These are phyloP conservation scores for Passer montanus DNA, from an alignment of 2,113 vertebrate genomes.

Conservation along the genomic window DNA sequence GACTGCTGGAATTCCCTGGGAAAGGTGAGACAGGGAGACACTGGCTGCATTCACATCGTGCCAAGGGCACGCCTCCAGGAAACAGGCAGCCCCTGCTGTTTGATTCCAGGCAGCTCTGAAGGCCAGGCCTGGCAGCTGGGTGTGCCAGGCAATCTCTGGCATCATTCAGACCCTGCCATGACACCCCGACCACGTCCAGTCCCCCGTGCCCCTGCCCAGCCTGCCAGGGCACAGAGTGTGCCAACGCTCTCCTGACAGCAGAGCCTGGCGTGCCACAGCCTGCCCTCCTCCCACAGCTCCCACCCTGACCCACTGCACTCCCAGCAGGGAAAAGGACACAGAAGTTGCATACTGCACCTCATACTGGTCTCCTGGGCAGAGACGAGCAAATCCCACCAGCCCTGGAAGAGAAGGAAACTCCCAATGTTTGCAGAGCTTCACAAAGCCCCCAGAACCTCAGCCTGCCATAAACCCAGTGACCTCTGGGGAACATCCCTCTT, in stretches of 20 bases:
- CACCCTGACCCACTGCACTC: neutral
- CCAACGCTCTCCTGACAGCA: neutral
- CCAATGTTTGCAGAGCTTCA: neutral
- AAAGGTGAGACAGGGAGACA: neutral
- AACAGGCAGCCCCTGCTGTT: neutral
- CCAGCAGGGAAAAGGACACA: neutral
- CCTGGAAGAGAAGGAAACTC: conserved; percentile 76
- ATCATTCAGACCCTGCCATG: neutral
- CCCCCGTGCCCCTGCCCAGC: neutral
- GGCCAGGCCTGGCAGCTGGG: neutral
- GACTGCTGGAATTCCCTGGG: neutral
- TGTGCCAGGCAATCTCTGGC: neutral
- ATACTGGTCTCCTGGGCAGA: conserved; percentile 96
- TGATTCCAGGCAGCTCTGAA: neutral
- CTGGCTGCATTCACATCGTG: neutral
- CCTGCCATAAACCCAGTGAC: neutral
- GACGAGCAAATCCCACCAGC: conserved; percentile 92
- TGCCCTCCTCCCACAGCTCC: neutral
- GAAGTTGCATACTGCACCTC: conserved; percentile 77
- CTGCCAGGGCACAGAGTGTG: neutral
- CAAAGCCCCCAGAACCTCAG: neutral
- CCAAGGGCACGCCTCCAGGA: neutral
- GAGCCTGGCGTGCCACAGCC: fast-evolving
- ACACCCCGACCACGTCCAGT: neutral
- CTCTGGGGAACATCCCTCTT: neutral